These are phyloP conservation scores for Aphis craccivora DNA, from an alignment of 1,140 invertebrate genomes.

Conservation along the genomic window DNA sequence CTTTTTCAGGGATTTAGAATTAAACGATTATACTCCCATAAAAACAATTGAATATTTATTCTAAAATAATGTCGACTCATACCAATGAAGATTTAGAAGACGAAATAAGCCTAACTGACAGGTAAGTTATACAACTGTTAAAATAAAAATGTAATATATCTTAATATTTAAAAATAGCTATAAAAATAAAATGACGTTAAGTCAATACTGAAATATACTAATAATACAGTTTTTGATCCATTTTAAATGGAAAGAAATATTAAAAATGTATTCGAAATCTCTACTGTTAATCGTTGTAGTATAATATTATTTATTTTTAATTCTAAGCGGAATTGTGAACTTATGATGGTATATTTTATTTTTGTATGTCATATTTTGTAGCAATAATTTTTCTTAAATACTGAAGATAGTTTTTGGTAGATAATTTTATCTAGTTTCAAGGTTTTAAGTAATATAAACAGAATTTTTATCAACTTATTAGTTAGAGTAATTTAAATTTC, in stretches of 20 bases:
- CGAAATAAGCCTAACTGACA: constrained; percentile 6
- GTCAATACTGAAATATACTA: not conserved
- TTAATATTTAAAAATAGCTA: not conserved
- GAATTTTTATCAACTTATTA: not conserved
- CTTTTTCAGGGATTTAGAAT: not conserved
- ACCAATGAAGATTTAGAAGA: constrained; percentile 22
- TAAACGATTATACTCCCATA: not conserved
- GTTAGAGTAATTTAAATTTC: not conserved
- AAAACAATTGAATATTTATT: not conserved
- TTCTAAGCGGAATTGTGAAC: not conserved
- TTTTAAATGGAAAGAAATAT: not conserved
- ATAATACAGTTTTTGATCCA: not conserved
- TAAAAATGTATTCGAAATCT: not conserved
- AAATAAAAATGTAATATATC: constrained; percentile 11
- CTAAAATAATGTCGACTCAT: constrained; percentile 20
- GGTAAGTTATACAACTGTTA: constrained; percentile 15
- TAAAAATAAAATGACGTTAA: not conserved
- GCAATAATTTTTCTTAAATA: not conserved
- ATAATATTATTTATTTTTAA: not conserved
- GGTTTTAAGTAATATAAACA: not conserved
- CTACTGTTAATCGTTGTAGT: not conserved
- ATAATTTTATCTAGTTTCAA: not conserved
- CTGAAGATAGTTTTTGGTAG: not conserved
- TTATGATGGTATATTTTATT: not conserved
- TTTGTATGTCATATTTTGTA: not conserved